phyloP scores from a whole-genome alignment of 2,797 vertebrate species.

The Gymnodraco acuticeps region DNA sequence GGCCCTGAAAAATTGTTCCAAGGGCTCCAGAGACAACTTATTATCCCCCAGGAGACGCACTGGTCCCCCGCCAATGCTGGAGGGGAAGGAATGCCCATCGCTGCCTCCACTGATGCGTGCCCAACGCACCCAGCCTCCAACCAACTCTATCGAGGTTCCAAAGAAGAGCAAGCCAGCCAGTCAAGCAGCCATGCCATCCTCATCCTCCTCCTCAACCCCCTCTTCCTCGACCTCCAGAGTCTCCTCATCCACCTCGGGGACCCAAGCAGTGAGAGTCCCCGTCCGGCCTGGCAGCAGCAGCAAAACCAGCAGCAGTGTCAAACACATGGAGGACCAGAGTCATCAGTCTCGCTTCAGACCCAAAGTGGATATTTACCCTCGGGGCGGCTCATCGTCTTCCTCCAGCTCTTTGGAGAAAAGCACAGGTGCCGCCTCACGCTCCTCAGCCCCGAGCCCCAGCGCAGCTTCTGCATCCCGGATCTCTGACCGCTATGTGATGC shows the following conservation, averaged over 20 bases:
- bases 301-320: constrained; percentile 80
- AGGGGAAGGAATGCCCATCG: constrained; percentile 92
- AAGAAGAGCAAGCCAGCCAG: constrained; percentile 67
- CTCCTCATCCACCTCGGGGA: constrained; percentile 54
- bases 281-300: constrained; percentile 52
- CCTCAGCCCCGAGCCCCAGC: constrained; percentile 63
- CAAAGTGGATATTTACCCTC: constrained; percentile 84
- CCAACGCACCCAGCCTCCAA: constrained; percentile 88
- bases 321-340: constrained; percentile 56
- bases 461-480: constrained; percentile 68
- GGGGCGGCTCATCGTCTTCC: constrained; percentile 63
- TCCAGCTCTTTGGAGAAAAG: constrained; percentile 81
- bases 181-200: constrained; percentile 59
- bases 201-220: constrained; percentile 50
- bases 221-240: constrained; percentile 58
- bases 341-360: constrained; percentile 77
- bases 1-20: constrained; percentile 87
- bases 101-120: constrained; percentile 82
- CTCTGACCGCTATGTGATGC: constrained; percentile 81
- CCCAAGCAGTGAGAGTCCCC: constrained; percentile 53
- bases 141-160: constrained; percentile 52
- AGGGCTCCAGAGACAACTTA: constrained; percentile 81
- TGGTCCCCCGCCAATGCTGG: constrained; percentile 91
- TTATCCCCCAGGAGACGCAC: constrained; percentile 89
- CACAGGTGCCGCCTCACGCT: constrained; percentile 68